phyloP scores from a whole-genome alignment of 2,888 invertebrate genomes.

The Adelognathus sp. region DNA sequence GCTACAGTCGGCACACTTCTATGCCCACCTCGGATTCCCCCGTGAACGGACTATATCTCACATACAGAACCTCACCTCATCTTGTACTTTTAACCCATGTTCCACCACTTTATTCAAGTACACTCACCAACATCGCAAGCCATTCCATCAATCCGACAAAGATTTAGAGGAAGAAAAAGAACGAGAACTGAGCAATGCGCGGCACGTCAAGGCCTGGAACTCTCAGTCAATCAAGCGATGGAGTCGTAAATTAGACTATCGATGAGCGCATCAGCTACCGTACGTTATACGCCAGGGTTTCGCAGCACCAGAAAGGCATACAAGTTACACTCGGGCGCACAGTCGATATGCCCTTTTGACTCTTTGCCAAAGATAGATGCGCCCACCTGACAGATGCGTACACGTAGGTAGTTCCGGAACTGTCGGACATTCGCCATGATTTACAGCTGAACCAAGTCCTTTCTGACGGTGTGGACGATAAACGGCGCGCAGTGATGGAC shows the following conservation, averaged over 20 bases:
- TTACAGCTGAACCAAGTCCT: not conserved
- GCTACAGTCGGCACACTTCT: not conserved
- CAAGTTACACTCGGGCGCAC: not conserved
- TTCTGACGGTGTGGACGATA: not conserved
- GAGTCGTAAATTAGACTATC: constrained; percentile 14
- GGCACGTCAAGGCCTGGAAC: not conserved
- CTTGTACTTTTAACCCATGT: not conserved
- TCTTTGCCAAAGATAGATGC: not conserved
- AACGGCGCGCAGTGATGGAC: not conserved
- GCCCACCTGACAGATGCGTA: not conserved
- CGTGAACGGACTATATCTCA: constrained; percentile 13
- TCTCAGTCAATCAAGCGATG: not conserved
- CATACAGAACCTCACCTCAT: not conserved
- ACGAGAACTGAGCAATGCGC: not conserved
- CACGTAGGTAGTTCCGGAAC: not conserved
- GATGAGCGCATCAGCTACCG: not conserved
- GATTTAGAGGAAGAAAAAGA: not conserved
- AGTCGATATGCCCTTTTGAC: not conserved
- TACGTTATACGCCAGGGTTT: not conserved
- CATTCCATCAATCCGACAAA: not conserved
- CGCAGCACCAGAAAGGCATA: not conserved
- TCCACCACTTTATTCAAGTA: constrained; percentile 24
- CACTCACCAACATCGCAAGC: constrained; percentile 23
- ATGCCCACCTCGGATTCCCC: not conserved
- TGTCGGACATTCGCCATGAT: not conserved